Evolutionary conservation across 1,140 invertebrate species (phyloP), one percentile per base, ranked within the genome.

Genomic region (Teleogryllus occipitalis): DNA sequence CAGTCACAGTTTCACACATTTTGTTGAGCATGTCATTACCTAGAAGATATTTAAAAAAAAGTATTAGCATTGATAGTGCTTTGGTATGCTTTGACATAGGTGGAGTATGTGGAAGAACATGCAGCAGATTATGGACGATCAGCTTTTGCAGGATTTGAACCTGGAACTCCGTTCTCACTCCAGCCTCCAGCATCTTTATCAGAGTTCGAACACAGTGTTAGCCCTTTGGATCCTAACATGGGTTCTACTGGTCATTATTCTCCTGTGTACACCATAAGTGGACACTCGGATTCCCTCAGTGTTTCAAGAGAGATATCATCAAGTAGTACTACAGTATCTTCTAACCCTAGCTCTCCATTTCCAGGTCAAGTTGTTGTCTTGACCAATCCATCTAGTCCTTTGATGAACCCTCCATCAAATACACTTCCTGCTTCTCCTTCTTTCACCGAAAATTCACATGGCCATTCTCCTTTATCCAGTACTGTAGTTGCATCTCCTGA

Each of bases 181-280:
- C 83, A 86, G 78, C 82, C 87, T 8, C 83, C 86, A 6, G 87
- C 88, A 74, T 86, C 86, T n/a, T 84, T 86, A 39, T 86, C 86
- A 0, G 88, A 90, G 65, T 89, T 89, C 81, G 87, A 89, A 72
- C 87, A 89, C 79, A 86, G 87, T 65, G 89, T 90, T 8, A 89
- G 88, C 82, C 88, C 89, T 8, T 84, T 90, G 80, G 89, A 90
- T 82, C 88, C 89, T 5, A 90, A 90, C 81, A 89, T 90, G 88
- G 88, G 88, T 82, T 89, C 89, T 14, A 85, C 88, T 12, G 88
- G 89, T 1, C 85, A 86, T 80, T 90, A 90, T 82, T 89, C 88
- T 22, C 88, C 89, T 1, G 87, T 89, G n/a, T 82, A 82, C 75
- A 47, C 46, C 12, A 48, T 47, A 48, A 77, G n/a, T 48, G 12